Conservation (phyloP, 2,888 invertebrate species). For the Dusona sp. region DNA sequence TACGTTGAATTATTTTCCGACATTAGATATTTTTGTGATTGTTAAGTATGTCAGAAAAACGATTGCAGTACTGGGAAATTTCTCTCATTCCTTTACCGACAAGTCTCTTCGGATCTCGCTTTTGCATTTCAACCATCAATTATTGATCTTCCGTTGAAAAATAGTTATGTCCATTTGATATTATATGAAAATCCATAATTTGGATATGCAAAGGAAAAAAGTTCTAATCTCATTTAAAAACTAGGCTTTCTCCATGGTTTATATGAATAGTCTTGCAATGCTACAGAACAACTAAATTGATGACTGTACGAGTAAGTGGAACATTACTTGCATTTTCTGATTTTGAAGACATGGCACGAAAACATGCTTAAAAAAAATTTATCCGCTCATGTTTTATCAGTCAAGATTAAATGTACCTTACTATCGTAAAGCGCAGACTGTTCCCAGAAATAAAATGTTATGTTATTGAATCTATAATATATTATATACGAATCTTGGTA, state of each 20-base stretch:
- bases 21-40: neutral
- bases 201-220: neutral
- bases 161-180: neutral
- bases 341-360: neutral
- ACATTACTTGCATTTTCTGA: neutral
- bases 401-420: neutral
- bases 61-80: neutral
- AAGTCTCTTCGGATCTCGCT: neutral
- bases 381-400: neutral
- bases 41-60: no score
- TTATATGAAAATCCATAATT: neutral
- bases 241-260: neutral
- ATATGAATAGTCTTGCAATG: neutral
- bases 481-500: slow-evolving; percentile 6
- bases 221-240: neutral
- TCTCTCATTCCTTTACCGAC: neutral
- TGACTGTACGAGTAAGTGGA: neutral
- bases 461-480: slow-evolving; percentile 21
- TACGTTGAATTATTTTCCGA: neutral
- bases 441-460: neutral
- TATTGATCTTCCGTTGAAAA: neutral
- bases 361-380: neutral
- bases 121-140: neutral
- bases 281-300: neutral
- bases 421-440: neutral